Base-by-base conservation (phyloP, 2,113 vertebrate species). In the Sinocyclocheilus grahami region DNA sequence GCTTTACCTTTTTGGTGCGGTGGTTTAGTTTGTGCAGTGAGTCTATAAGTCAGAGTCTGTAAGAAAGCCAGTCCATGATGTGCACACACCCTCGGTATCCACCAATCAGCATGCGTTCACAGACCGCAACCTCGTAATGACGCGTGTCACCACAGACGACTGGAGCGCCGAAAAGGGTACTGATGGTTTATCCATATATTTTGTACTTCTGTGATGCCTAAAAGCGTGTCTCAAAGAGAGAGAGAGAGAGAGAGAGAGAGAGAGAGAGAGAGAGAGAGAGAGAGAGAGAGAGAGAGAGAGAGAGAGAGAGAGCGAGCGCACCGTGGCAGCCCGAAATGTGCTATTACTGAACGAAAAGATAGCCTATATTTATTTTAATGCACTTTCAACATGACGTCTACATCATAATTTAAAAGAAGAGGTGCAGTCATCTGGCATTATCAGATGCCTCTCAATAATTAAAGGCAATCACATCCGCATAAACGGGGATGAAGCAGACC, bases 71-170 rank as follows among this genome's bases (percentile, higher is more conserved):
- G 80, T 92, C 93, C 91, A 92, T 77, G 82, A 92, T 88, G 88
- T 82, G 89, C 90, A 93, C 94, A 95, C 94, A 96, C 95, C 95
- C 94, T 93, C 92, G 46, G 84, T 87, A 83, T 92, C 84, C 90
- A 63, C 94, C 95, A 95, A 95, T 95, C 92, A 92, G 90, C 69
- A 85, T 24, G 77, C 85, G 82, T 42, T 86, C 87, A 48, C 33
- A 87, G 86, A 91, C 93, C 92, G 86, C 93, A 92, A 91, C 90
- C 91, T 90, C 83, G 90, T 92, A 92, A 91, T 88, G 85, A 88
- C 78, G 91, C 90, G 90, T 86, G 89, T 92, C 92, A 92, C 90
- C 63, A 82, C 90, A 91, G 90, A 87, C 90, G 85, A 85, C 89
- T 89, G 87, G 86, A 84, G 91, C 86, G 88, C 88, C 90, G 86